Base-by-base conservation (phyloP, 2,888 invertebrate genomes). In the Plutella xylostella region DNA sequence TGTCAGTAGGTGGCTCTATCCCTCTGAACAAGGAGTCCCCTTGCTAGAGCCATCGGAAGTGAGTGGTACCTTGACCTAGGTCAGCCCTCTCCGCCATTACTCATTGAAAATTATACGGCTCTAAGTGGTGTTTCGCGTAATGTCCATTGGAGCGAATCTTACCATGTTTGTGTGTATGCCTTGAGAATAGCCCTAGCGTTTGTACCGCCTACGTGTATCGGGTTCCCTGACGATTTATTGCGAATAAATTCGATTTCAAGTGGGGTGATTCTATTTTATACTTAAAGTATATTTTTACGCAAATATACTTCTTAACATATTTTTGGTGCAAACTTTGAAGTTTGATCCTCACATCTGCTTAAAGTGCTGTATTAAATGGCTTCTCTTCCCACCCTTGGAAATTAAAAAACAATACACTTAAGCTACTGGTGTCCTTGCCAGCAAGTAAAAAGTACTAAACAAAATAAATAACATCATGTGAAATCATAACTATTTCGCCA, bases 21-120 rank as follows among this genome's bases (percentile, higher is more conserved):
- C n/a, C n/a, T n/a, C n/a, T n/a, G n/a, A n/a, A n/a, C n/a, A n/a
- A n/a, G n/a, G n/a, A n/a, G n/a, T 4, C 28, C 7, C 21, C 51
- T 50, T 51, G 54, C 44, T 43, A 59, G 51, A 50, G 55, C 51
- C 66, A 30, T 20, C 17, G 70, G 69, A 72, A 69, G 59, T 63
- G 61, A 61, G 65, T 71, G 73, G 72, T 71, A 67, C 72, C 69
- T 75, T 77, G 72, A 68, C 74, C 74, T 73, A 75, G 77, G 76
- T 74, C 71, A 63, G 52, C 47, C 14, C 54, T 61, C 60, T 62
- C 66, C 59, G 14, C 65, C 68, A 75, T 75, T 73, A 74, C 70
- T 82, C 79, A 80, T 77, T 75, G 75, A 74, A 79, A 76, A 79
- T 77, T 77, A 78, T 80, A 74, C 77, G 62, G 62, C 61, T 62